Conservation (phyloP, 2,797 vertebrate species). For the Myotis findleyi region DNA sequence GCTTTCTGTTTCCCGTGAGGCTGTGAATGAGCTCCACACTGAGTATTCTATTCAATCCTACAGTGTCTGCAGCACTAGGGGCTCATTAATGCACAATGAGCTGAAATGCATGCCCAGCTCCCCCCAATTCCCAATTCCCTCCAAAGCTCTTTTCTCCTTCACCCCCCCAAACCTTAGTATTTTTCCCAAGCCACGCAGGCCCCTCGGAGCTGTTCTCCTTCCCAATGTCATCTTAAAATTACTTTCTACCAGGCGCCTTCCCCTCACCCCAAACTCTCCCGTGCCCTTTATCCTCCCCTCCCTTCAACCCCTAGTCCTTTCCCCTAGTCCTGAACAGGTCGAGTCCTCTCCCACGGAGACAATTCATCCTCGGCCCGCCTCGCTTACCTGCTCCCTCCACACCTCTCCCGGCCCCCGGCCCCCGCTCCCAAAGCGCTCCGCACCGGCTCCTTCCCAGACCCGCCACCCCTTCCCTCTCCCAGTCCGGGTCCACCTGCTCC, state of each 20-base stretch:
- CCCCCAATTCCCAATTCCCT: neutral
- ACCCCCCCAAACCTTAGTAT: neutral
- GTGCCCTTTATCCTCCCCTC: neutral
- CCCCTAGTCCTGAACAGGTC: neutral
- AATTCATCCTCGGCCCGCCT: neutral
- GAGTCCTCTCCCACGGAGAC: neutral
- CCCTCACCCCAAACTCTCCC: neutral
- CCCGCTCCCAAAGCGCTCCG: neutral
- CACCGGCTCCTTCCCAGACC: neutral
- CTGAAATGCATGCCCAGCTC: neutral
- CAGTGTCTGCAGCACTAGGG: neutral
- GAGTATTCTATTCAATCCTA: neutral
- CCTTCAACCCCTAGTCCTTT: neutral
- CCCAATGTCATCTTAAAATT: conserved; percentile 53
- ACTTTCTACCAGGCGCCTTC: conserved; percentile 8
- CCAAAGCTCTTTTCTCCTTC: conserved; percentile 55
- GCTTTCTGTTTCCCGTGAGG: neutral
- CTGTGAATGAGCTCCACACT: neutral
- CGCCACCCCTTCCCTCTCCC: neutral
- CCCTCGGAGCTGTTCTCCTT: neutral
- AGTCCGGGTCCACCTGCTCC: neutral
- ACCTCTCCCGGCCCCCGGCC: neutral
- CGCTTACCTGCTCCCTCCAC: neutral
- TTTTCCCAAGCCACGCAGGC: neutral
- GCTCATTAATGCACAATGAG: neutral